Base-by-base conservation (phyloP, 2,888 invertebrate genomes). In the Pogonocherus hispidulus region DNA sequence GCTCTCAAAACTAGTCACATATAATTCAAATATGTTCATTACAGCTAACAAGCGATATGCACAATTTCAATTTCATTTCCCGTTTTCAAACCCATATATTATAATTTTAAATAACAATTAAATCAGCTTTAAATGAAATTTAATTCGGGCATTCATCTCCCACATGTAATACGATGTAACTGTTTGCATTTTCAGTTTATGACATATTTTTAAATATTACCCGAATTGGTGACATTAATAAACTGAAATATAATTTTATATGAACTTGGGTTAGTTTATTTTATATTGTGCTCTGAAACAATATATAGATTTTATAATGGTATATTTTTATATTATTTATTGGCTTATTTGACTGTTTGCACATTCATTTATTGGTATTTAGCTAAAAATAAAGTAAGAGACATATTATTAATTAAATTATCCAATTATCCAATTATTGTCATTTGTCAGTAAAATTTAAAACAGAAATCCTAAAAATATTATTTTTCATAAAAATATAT, bases 71-170 rank as follows among this genome's bases (percentile, higher is more conserved):
- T 41, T 41, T 41, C 41, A 41, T 5, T 41, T 16, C 1, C 41
- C n/a, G n/a, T 41, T 41, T 16, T 16, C 41, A 16, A 32, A 32
- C 14, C 41, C 41, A 2, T 41, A 9, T 14, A 41, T 41, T 41
- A 41, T 41, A 5, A 16, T 41, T 41, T 41, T 41, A 41, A 41
- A 41, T 41, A 41, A 41, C 14, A 41, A 41, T 41, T 41, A 41
- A 41, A 41, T n/a, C 41, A 41, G 41, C 14, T 41, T 41, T 41
- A 41, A 8, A 41, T 41, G 16, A 16, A 41, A 41, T 41, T 41
- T 41, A 27, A 41, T 41, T 41, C 41, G 16, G 11, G 41, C 41
- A 16, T 41, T 14, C 2, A 41, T 41, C 16, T 41, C 41, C 3
- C 5, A 16, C 14, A 41, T 41, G 41, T 16, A 41, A 14, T 41